Conservation (phyloP, 2,113 vertebrate genomes). For the Phainopepla nitens region DNA sequence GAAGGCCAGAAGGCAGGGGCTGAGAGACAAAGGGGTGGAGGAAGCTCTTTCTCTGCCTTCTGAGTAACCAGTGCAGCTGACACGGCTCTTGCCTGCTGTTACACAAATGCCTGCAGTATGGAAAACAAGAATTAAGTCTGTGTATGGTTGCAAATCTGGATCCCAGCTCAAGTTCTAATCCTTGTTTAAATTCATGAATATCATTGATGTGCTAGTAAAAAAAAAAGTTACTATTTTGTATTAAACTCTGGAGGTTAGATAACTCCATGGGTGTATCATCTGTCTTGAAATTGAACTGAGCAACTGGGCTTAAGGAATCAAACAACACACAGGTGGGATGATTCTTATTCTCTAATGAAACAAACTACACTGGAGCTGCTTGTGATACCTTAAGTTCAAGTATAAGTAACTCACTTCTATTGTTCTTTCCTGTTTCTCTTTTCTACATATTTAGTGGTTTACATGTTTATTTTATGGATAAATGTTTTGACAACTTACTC, state of each 20-base stretch:
- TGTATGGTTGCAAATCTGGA: neutral
- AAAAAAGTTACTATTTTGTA: neutral
- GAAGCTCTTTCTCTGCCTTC: neutral
- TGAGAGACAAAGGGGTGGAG: neutral
- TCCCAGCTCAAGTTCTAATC: neutral
- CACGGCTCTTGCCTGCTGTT: neutral
- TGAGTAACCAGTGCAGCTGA: neutral
- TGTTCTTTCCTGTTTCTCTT: neutral
- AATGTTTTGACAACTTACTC: neutral
- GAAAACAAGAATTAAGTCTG: neutral
- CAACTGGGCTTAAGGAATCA: neutral
- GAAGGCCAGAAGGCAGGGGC: neutral
- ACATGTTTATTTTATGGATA: neutral
- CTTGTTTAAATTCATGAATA: neutral
- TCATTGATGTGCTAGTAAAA: neutral
- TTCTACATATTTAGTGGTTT: neutral
- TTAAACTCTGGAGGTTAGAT: neutral
- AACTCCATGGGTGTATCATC: rapidly evolving
- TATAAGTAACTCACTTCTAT: neutral
- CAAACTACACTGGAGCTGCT: neutral
- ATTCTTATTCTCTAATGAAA: neutral
- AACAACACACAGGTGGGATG: neutral
- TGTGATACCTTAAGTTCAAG: neutral
- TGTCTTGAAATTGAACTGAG: neutral
- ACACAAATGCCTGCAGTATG: neutral